Evolutionary conservation across 2,888 invertebrate species (phyloP).

Genomic region (Fragum sueziense): DNA sequence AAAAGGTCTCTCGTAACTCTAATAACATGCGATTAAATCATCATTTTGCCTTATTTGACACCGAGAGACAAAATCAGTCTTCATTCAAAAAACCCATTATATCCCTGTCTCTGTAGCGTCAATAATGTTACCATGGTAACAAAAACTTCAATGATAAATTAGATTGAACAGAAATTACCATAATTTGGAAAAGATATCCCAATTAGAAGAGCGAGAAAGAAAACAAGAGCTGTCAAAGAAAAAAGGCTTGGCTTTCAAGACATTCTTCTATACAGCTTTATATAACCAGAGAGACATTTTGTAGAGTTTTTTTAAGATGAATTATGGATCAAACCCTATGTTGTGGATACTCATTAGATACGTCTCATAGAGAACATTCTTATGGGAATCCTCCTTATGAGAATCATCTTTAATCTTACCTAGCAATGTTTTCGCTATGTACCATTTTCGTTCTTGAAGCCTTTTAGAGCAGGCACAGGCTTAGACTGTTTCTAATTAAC

Average conservation of each 20-base stretch:
- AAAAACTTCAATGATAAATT: neutral
- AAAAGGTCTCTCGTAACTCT: neutral
- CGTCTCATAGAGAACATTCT: too few species aligned
- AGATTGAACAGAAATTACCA: conserved; percentile 11
- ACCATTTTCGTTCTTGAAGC: too few species aligned
- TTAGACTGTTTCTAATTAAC: too few species aligned
- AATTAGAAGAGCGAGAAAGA: neutral
- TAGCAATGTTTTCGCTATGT: too few species aligned
- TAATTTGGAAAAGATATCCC: conserved; percentile 1
- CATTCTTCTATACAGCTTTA: too few species aligned
- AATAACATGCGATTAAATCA: neutral
- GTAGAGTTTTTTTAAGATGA: too few species aligned
- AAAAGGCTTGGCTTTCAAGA: neutral
- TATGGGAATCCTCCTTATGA: too few species aligned
- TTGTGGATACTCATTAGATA: too few species aligned
- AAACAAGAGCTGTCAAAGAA: neutral
- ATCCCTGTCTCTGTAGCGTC: neutral
- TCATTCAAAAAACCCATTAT: neutral
- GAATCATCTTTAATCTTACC: too few species aligned
- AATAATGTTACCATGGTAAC: conserved; percentile 13
- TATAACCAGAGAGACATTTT: too few species aligned
- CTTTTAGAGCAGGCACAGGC: too few species aligned
- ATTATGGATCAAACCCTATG: too few species aligned
- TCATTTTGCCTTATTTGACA: neutral
- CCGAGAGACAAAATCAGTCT: neutral